Conservation (phyloP, 2,113 vertebrate species). For the Channa maculata region DNA sequence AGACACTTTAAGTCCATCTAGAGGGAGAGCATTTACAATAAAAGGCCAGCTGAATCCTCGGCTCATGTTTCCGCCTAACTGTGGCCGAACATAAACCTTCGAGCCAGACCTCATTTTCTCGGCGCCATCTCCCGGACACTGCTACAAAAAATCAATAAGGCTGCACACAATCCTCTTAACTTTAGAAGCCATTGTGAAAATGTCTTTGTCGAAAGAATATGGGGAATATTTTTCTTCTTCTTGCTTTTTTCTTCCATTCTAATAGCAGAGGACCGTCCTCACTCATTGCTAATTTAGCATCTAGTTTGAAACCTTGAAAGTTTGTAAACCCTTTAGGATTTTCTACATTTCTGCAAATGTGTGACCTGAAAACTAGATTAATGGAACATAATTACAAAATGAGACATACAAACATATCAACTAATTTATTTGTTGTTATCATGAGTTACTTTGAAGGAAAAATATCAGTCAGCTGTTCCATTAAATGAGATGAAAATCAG, state of each 20-base stretch:
- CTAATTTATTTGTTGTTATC: too few species aligned
- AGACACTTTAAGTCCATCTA: constrained; percentile 81
- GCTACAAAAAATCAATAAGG: constrained; percentile 82
- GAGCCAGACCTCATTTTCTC: constrained; percentile 83
- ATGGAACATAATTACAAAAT: too few species aligned
- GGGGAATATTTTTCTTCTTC: constrained; percentile 40
- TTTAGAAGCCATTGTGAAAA: constrained; percentile 71
- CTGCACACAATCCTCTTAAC: constrained; percentile 75
- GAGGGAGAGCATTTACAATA: constrained; percentile 81
- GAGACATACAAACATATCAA: too few species aligned
- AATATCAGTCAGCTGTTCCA: too few species aligned
- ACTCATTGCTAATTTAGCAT: constrained; percentile 64
- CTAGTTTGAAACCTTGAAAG: neutral
- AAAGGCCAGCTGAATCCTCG: constrained; percentile 75
- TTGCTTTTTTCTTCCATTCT: constrained; percentile 38
- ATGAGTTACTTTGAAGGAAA: too few species aligned
- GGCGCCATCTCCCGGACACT: constrained; percentile 81
- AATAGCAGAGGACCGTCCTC: neutral
- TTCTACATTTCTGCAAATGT: too few species aligned
- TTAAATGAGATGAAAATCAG: too few species aligned
- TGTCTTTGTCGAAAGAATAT: constrained; percentile 62
- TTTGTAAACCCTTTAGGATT: too few species aligned
- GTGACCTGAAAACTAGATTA: too few species aligned
- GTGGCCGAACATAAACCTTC: constrained; percentile 83
- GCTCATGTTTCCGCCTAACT: constrained; percentile 82